A percentile compares a stretch with the other conserved stretches of the same genome.
These are phyloP conservation scores for Nasonovia ribisnigri DNA, from an alignment of 2,888 invertebrate genomes.

Conservation along the genomic window DNA sequence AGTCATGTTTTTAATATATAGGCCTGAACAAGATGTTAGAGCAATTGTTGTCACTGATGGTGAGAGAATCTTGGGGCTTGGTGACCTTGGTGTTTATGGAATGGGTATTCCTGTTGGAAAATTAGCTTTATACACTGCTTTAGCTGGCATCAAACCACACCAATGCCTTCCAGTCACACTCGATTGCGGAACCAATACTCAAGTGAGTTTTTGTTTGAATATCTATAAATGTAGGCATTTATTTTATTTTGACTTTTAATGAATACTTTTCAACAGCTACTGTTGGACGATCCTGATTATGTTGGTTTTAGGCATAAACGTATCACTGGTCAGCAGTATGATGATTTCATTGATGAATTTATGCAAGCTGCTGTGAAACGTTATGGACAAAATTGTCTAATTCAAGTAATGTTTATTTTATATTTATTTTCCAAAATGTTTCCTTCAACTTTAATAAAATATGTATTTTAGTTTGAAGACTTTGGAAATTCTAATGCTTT, in stretches of 20 bases:
- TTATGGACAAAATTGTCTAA: slow-evolving; percentile 87
- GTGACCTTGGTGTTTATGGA: slow-evolving; percentile 96
- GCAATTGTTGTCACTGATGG: slow-evolving; percentile 98
- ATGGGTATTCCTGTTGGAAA: slow-evolving; percentile 99
- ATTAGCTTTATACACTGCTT: slow-evolving; percentile 94
- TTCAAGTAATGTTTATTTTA: slow-evolving; percentile 73
- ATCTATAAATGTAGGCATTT: background rate
- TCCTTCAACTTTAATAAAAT: background rate
- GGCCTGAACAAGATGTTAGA: slow-evolving; percentile 88
- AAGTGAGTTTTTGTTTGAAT: slow-evolving; percentile 71
- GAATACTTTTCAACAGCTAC: slow-evolving; percentile 72
- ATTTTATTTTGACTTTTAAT: slow-evolving; percentile 24
- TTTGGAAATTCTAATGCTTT: slow-evolving; percentile 98
- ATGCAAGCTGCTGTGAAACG: slow-evolving; percentile 90
- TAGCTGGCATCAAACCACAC: slow-evolving; percentile 95
- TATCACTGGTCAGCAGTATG: slow-evolving; percentile 86
- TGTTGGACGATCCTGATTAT: slow-evolving; percentile 94
- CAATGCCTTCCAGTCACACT: slow-evolving; percentile 95
- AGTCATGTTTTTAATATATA: slow-evolving; percentile 69
- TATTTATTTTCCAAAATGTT: background rate
- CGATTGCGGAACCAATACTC: slow-evolving; percentile 78
- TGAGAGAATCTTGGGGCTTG: slow-evolving; percentile 96
- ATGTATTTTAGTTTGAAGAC: slow-evolving; percentile 88
- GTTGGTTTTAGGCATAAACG: slow-evolving; percentile 91
- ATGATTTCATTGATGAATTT: slow-evolving; percentile 96